A percentile compares a stretch with the other conserved stretches of the same genome.
Evolutionary conservation across 2,113 vertebrate genomes (phyloP).

Genomic region (Chiloscyllium plagiosum): DNA sequence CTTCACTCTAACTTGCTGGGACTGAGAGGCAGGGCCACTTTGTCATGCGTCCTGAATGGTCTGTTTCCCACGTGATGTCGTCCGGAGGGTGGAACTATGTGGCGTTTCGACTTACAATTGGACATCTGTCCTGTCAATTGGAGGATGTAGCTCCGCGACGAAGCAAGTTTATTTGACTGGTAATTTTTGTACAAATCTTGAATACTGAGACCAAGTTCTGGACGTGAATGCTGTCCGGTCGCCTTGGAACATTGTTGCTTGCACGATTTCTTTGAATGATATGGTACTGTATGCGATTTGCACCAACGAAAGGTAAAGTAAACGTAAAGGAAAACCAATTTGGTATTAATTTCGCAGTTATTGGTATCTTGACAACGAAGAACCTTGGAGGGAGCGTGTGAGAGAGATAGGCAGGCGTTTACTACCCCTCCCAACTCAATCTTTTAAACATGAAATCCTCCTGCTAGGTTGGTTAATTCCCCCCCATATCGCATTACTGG

Average conservation of each 20-base stretch:
- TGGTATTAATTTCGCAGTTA: neutral
- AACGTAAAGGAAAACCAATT: neutral
- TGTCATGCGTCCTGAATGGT: neutral
- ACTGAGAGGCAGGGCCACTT: neutral
- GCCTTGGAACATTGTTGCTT: neutral
- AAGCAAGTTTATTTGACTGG: neutral
- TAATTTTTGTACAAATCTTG: constrained; percentile 16
- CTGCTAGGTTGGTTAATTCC: neutral
- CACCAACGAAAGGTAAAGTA: neutral
- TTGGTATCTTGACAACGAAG: constrained; percentile 4
- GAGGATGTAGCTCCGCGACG: neutral
- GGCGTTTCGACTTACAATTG: neutral
- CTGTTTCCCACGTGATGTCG: neutral
- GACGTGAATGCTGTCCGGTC: neutral
- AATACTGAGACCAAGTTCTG: neutral
- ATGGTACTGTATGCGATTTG: neutral
- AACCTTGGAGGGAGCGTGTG: neutral
- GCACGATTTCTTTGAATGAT: neutral
- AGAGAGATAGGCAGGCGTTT: neutral
- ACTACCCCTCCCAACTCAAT: neutral
- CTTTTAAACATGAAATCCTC: neutral
- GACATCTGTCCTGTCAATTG: neutral
- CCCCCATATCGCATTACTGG: neutral
- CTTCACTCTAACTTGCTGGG: neutral
- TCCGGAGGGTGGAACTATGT: neutral